Conservation (phyloP, 2,797 vertebrate genomes). For the Dicrostonyx torquatus region DNA sequence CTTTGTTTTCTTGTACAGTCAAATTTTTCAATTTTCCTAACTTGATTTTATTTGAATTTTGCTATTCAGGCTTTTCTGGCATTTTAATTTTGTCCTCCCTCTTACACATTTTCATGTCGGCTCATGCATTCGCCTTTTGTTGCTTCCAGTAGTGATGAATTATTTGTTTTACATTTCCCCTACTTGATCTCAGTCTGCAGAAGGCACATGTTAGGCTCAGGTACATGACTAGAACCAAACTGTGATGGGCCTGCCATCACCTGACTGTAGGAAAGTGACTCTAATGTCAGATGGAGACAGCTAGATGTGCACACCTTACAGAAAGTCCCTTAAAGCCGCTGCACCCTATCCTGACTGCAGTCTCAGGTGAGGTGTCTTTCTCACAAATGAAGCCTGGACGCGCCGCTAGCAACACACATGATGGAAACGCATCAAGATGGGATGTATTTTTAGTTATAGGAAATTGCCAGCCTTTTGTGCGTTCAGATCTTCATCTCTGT, state of each 20-base stretch:
- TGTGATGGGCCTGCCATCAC: not conserved
- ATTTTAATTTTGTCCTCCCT: not conserved
- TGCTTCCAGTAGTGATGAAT: not conserved
- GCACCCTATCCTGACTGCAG: not conserved
- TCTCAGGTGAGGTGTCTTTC: not conserved
- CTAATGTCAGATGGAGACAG: not conserved
- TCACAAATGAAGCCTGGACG: conserved; percentile 51
- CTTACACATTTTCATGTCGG: not conserved
- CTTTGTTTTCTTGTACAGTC: not conserved
- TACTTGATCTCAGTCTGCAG: not conserved
- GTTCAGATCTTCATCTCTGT: conserved; percentile 58
- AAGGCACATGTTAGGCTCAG: not conserved
- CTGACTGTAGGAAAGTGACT: not conserved
- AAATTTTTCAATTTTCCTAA: not conserved
- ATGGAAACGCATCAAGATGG: conserved; percentile 29
- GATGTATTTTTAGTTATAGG: conserved; percentile 68
- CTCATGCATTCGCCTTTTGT: not conserved
- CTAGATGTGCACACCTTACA: not conserved
- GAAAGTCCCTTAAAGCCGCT: not conserved
- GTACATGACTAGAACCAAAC: not conserved
- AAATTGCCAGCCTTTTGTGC: conserved; percentile 66
- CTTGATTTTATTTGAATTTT: not conserved
- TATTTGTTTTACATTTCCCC: not conserved
- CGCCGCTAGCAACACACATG: not conserved
- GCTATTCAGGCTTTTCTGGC: not conserved